phyloP scores from a whole-genome alignment of 2,888 invertebrate species.

The Cinara cedri region DNA sequence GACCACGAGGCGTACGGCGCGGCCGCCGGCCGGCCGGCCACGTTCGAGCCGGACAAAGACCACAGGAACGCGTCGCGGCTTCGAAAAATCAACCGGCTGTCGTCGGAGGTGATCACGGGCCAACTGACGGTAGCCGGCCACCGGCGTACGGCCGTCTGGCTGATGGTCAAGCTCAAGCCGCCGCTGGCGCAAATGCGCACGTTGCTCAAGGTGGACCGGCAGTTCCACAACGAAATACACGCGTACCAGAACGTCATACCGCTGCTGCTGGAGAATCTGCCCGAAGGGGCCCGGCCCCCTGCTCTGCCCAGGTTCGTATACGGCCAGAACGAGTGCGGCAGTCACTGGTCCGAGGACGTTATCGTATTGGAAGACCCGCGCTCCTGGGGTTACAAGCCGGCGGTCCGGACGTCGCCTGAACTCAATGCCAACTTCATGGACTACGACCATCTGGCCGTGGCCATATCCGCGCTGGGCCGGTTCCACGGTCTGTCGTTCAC shows the following conservation, averaged over 20 bases:
- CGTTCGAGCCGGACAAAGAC: conserved; percentile 35
- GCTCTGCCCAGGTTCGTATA: conserved; percentile 30
- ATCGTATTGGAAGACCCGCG: conserved; percentile 40
- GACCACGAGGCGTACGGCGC: conserved; percentile 35
- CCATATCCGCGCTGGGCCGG: conserved; percentile 47
- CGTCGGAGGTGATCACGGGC: conserved; percentile 27
- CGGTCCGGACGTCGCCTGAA: not conserved
- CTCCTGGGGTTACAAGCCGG: not conserved
- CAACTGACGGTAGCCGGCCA: not conserved
- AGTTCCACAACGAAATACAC: conserved; percentile 50
- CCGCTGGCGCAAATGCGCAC: conserved; percentile 23
- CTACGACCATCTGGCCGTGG: conserved; percentile 37
- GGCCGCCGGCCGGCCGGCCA: conserved; percentile 7
- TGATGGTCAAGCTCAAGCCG: conserved; percentile 43
- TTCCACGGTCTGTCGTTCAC: conserved; percentile 53
- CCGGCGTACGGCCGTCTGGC: conserved; percentile 9
- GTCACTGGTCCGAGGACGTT: conserved; percentile 26
- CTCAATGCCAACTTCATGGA: not conserved
- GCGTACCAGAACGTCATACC: conserved; percentile 36
- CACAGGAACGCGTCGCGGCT: conserved; percentile 10
- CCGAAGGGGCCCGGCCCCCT: conserved; percentile 6
- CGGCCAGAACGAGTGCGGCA: conserved; percentile 38
- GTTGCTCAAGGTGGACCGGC: conserved; percentile 34
- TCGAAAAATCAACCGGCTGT: conserved; percentile 16
- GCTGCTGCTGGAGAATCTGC: conserved; percentile 9